Percentiles rank a stretch among this genome's conserved stretches.
phyloP scores from a whole-genome alignment of 2,113 vertebrate species.

The Zosterops borbonicus region DNA sequence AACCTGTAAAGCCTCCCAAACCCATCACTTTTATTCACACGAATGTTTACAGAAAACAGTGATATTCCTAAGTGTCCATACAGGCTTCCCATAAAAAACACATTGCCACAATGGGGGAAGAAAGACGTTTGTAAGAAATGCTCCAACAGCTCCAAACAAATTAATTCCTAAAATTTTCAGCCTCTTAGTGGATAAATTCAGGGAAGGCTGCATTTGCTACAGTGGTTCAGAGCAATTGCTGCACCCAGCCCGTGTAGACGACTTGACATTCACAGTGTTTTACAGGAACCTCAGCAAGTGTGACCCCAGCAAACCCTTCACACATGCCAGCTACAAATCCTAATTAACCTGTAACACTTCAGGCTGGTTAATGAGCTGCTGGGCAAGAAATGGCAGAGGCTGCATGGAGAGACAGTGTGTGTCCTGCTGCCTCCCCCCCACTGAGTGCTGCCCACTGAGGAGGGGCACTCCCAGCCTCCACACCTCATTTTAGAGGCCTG shows the following conservation, averaged over 20 bases:
- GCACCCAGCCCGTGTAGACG: rapidly evolving
- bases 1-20: not conserved
- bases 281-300: rapidly evolving
- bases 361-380: not conserved
- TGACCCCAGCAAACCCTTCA: not conserved
- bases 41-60: not conserved
- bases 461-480: not conserved
- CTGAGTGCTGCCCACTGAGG: not conserved
- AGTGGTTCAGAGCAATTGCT: rapidly evolving
- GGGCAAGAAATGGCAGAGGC: not conserved
- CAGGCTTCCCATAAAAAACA: not conserved
- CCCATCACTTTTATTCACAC: not conserved
- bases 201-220: not conserved
- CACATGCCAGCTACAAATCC: not conserved
- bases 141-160: not conserved
- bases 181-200: not conserved
- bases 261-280: not conserved
- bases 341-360: not conserved
- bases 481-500: not conserved
- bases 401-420: rapidly evolving
- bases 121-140: not conserved
- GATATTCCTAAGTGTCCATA: not conserved
- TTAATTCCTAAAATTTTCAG: not conserved
- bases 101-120: not conserved
- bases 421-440: not conserved